Conservation (phyloP, 2,113 vertebrate species). For the Cyanistes caeruleus region DNA sequence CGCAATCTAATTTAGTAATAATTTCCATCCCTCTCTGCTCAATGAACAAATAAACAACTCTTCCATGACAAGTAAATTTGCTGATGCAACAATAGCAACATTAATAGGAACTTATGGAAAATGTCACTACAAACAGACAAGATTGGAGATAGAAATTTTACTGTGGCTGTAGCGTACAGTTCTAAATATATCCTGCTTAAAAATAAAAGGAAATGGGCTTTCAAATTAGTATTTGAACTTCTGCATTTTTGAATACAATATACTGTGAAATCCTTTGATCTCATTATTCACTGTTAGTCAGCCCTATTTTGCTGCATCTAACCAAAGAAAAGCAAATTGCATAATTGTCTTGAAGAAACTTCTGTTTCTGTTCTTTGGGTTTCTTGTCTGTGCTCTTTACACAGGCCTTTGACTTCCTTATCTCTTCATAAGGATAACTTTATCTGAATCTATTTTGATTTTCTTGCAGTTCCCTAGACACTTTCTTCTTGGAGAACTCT, state of each 20-base stretch:
- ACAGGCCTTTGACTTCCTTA: not conserved
- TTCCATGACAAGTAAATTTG: not conserved
- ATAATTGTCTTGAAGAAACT: not conserved
- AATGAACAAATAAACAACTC: conserved; percentile 31
- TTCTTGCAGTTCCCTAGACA: not conserved
- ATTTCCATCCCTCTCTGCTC: conserved; percentile 37
- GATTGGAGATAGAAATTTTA: not conserved
- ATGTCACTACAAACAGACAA: not conserved
- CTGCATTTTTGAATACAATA: not conserved
- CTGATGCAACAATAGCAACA: not conserved
- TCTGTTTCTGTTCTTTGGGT: not conserved
- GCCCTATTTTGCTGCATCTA: not conserved
- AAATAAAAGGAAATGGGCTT: not conserved
- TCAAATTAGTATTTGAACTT: not conserved
- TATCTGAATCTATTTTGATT: not conserved
- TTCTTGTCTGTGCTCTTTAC: not conserved
- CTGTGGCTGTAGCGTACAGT: not conserved
- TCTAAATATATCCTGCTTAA: not conserved
- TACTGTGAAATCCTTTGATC: not conserved
- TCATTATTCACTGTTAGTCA: not conserved
- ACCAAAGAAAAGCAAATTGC: not conserved
- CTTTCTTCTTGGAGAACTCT: not conserved
- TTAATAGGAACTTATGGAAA: not conserved
- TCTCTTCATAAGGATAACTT: not conserved
- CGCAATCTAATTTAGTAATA: conserved; percentile 6